Evolutionary conservation across 2,888 invertebrate genomes (phyloP).

Genomic region (Eilema caniola): DNA sequence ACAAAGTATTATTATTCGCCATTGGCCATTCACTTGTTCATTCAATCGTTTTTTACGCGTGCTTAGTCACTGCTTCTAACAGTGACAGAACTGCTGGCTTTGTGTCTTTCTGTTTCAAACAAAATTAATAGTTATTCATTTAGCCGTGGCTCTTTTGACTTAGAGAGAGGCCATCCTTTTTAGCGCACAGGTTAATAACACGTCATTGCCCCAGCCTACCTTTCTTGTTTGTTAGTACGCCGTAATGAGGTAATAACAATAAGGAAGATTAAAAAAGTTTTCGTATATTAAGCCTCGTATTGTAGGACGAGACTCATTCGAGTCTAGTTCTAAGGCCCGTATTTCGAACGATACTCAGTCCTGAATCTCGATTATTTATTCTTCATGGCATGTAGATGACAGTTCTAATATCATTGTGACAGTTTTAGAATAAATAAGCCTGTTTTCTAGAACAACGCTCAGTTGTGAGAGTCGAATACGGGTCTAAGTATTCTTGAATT

Average conservation of each 20-base stretch:
- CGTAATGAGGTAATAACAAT: not conserved
- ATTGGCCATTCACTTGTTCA: conserved; percentile 20
- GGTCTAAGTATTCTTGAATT: too few species aligned
- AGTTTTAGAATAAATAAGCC: too few species aligned
- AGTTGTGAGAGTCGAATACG: too few species aligned
- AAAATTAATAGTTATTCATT: conserved; percentile 10
- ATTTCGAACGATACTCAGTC: too few species aligned
- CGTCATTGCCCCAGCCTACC: not conserved
- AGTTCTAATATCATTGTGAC: too few species aligned
- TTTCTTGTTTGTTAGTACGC: not conserved
- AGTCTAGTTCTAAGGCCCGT: too few species aligned
- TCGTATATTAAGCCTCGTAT: not conserved
- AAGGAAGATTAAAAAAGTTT: not conserved
- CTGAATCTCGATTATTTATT: too few species aligned
- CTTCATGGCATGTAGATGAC: too few species aligned
- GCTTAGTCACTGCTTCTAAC: conserved; percentile 20
- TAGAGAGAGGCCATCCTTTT: conserved; percentile 4
- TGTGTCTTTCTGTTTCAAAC: conserved; percentile 14
- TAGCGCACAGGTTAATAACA: conserved; percentile 7
- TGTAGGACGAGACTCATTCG: not conserved
- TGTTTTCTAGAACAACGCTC: too few species aligned
- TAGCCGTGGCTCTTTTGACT: conserved; percentile 11
- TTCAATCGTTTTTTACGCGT: conserved; percentile 25
- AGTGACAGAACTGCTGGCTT: conserved; percentile 15
- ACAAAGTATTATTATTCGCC: conserved; percentile 15